Base-by-base conservation (phyloP, 1,140 invertebrate species). In the Babylonia areolata region DNA sequence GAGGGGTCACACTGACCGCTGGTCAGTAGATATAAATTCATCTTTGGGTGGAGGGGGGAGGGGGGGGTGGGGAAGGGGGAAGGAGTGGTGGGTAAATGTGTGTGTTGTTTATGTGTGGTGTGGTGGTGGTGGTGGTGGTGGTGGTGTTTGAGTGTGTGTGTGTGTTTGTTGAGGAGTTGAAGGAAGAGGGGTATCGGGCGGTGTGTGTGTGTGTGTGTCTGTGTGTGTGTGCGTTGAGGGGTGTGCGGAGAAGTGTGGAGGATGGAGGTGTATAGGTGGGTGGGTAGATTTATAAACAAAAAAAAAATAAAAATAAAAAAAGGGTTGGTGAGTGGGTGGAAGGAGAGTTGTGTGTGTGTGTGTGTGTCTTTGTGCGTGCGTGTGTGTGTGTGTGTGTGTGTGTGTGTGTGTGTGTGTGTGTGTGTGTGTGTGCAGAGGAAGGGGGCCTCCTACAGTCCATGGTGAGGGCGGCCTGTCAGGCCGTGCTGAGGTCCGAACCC, bases 401-500 rank as follows among this genome's bases (percentile, higher is more conserved):
- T 80, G 51, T 54, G 51, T 80, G 78, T 80, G 78, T 80, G 40
- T 54, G 40, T 80, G 40, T 51, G 79, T 58, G 31, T 81, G 79
- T 81, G 39, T 46, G 31, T 58, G 79, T 46, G 51, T n/a, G n/a
- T n/a, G 12, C 54, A 90, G 90, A 81, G n/a, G 84, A 90, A 39
- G 88, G 82, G n/a, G 31, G 42, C 3, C 64, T 39, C 37, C 39
- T 91, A 31, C 89, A 85, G 82, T 83, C 88, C 39, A 86, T 88
- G 6, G 23, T 92, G 46, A 87, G 91, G 81, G 86, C 86, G 42
- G 95, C 95, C 17, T 95, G 95, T 51, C 84, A 94, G 40, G 93
- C 91, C 5, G 88, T 97, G 42, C 94, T 96, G 28, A 89, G 94
- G 39, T 94, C 95, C 58, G 96, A 97, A 91, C 89, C 93, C 1